Conservation (phyloP, 2,888 invertebrate species). For the Himalopsyche anomala region DNA sequence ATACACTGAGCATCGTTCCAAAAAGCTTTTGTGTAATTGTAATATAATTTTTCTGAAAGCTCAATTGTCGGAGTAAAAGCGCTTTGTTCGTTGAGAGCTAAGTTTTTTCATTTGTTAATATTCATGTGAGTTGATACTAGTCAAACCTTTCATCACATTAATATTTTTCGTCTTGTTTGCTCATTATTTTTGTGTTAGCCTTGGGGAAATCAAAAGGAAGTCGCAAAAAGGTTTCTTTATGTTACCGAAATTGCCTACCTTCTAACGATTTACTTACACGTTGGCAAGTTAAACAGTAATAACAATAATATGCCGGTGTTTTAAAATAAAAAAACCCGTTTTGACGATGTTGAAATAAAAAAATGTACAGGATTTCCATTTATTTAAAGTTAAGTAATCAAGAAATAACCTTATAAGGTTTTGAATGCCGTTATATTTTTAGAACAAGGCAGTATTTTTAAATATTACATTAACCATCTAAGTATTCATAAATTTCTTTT, state of each 20-base stretch:
- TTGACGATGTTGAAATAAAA: too few relatives aligned
- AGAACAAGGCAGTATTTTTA: too few relatives aligned
- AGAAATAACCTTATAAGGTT: too few relatives aligned
- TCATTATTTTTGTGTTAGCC: slow-evolving; percentile 62
- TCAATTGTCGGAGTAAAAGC: slow-evolving; percentile 6
- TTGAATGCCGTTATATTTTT: too few relatives aligned
- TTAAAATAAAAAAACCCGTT: too few relatives aligned
- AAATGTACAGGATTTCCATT: too few relatives aligned
- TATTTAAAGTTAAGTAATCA: too few relatives aligned
- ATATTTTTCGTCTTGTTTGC: slow-evolving; percentile 60
- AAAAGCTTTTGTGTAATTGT: slow-evolving; percentile 13
- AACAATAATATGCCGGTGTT: too few relatives aligned
- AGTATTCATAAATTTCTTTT: too few relatives aligned
- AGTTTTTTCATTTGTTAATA: slow-evolving; percentile 16
- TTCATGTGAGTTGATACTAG: slow-evolving; percentile 26
- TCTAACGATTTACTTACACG: background rate
- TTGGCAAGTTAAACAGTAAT: too few relatives aligned
- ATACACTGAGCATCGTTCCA: background rate
- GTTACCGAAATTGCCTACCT: background rate
- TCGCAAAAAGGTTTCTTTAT: slow-evolving; percentile 14
- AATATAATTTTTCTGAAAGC: slow-evolving; percentile 7
- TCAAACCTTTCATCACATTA: slow-evolving; percentile 59
- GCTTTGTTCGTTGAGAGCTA: slow-evolving; percentile 10
- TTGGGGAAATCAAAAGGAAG: slow-evolving; percentile 54
- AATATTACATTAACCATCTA: too few relatives aligned